Percentiles rank a stretch among this genome's conserved stretches.
phyloP scores from a whole-genome alignment of 2,797 vertebrate species.

The Sebastes cheni region DNA sequence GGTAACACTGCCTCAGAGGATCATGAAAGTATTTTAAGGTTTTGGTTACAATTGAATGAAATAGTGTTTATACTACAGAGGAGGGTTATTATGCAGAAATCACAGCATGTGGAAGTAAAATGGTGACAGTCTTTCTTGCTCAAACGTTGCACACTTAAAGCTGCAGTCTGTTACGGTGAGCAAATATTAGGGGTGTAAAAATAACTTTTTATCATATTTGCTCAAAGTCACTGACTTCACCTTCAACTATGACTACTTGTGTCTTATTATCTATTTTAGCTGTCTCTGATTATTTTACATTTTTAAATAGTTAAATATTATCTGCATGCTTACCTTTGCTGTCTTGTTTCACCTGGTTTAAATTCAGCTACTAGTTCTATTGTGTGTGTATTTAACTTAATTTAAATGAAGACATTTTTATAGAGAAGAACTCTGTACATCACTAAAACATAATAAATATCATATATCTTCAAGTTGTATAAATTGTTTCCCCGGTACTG shows the following conservation, averaged over 20 bases:
- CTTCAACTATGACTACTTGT: too few relatives aligned
- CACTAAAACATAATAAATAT: not conserved
- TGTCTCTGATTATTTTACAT: too few relatives aligned
- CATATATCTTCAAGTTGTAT: not conserved
- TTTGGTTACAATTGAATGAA: not conserved
- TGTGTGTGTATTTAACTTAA: not conserved
- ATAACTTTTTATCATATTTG: too few relatives aligned
- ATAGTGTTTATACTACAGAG: too few relatives aligned
- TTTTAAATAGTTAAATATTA: too few relatives aligned
- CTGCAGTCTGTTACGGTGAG: too few relatives aligned
- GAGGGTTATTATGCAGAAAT: too few relatives aligned
- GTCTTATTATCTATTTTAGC: too few relatives aligned
- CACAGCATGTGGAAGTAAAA: not conserved
- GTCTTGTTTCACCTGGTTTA: not conserved
- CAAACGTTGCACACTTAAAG: not conserved
- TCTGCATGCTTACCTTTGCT: too few relatives aligned
- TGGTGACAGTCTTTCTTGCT: not conserved
- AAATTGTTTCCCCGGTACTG: not conserved
- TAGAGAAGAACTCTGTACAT: not conserved
- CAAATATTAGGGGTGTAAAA: too few relatives aligned
- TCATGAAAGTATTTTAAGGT: not conserved
- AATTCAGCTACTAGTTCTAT: not conserved
- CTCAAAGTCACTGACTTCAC: too few relatives aligned
- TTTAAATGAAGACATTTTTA: not conserved
- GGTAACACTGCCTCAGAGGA: constrained; percentile 15